Conservation (phyloP, 2,113 vertebrate species). For the Vanacampus margaritifer region DNA sequence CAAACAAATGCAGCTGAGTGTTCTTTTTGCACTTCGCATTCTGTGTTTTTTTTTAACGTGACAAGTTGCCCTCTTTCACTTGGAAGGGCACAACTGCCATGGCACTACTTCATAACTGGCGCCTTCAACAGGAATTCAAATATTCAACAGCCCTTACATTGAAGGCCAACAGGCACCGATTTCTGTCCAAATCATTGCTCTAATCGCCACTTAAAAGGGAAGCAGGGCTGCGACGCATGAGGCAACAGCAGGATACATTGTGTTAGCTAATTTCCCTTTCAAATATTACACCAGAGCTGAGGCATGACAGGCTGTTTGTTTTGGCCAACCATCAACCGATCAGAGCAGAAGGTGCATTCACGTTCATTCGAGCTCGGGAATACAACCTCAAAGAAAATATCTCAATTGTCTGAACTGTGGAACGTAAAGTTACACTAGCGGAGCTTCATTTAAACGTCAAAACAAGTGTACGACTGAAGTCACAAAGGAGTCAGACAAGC, state of each 20-base stretch:
- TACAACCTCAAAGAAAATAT: conserved; percentile 9
- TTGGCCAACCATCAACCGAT: conserved; percentile 48
- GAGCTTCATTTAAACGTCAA: neutral
- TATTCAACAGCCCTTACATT: conserved; percentile 32
- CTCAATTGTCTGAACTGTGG: conserved; percentile 1
- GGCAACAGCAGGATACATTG: conserved; percentile 46
- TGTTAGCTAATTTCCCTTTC: conserved; percentile 64
- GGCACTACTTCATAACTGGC: conserved; percentile 17
- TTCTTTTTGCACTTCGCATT: neutral
- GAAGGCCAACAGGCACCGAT: conserved; percentile 34
- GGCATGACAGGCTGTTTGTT: conserved; percentile 62
- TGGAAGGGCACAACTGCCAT: conserved; percentile 17
- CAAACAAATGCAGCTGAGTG: neutral
- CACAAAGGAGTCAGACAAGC: neutral
- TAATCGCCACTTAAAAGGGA: conserved; percentile 12
- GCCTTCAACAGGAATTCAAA: conserved; percentile 20
- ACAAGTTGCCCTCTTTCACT: conserved; percentile 9
- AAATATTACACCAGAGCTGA: conserved; percentile 50
- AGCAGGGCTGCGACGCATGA: conserved; percentile 19
- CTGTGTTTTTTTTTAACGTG: conserved; percentile 12
- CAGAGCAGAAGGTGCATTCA: conserved; percentile 32
- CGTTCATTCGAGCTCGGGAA: conserved; percentile 27
- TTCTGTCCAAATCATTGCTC: conserved; percentile 17
- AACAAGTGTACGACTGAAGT: neutral
- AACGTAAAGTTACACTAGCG: neutral